Evolutionary conservation across 1,140 invertebrate species (phyloP), one percentile per base, ranked within the genome.

Genomic region (Leucophenga varia): DNA sequence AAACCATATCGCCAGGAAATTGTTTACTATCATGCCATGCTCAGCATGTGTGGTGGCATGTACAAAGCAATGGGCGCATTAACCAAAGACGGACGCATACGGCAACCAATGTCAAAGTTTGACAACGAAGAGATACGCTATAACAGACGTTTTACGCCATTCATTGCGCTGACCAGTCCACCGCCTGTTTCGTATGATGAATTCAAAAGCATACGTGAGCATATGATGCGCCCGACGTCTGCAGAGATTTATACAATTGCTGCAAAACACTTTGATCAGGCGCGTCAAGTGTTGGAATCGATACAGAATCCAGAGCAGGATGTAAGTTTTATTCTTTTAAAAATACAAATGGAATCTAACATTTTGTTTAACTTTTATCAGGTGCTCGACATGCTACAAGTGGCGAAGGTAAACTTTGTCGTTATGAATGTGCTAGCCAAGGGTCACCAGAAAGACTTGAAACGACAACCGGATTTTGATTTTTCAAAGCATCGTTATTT

Each of bases 81-180:
- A 60, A 79, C 79, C 43, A 81, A 82, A 70, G 80, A 81, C 17
- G 81, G 81, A 55, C 63, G 72, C 54, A 84, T 90, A 55, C 89
- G 90, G 1, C 81, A 89, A 67, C 86, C 90, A 25, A 82, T 87
- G 55, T 82, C 84, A 37, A 84, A 91, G 71, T 97, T 97, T 78
- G 93, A 97, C 76, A 91, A 86, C 64, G 95, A 98, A 77, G 84
- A 90, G 64, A 91, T 97, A 10, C 84, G 95, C 28, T 98, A 96
- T 75, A 91, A 95, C 65, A 93, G 97, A 53, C 84, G 95, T 47
- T 93, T 98, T 80, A 83, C 87, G 9, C 91, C 95, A 5, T 93
- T 98, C 70, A 85, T 85, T 16, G 83, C 85, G 19, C 81, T 97
- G 2, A 79, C 88, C n/a, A 90, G 90, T 1, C 95, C 95, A 13